phyloP scores from a whole-genome alignment of 1,140 invertebrate genomes.

The Atta colombica region DNA sequence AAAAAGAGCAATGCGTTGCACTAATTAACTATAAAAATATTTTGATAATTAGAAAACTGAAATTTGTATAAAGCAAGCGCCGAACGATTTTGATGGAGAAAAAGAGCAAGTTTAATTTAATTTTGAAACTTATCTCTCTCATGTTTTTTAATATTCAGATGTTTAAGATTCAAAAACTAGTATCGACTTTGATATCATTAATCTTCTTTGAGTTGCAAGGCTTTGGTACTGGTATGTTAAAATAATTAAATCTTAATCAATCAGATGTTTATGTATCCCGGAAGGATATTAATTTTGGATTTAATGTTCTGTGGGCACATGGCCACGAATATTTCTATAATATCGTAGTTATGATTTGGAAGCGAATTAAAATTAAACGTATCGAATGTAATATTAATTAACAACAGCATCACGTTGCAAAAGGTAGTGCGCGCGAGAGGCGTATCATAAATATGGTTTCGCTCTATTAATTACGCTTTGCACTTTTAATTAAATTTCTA shows the following conservation, averaged over 20 bases:
- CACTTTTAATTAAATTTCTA: slow-evolving; percentile 62
- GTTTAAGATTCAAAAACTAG: slow-evolving; percentile 26
- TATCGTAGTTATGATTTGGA: slow-evolving; percentile 16
- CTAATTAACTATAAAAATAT: not conserved
- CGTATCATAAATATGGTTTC: slow-evolving; percentile 57
- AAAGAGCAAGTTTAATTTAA: slow-evolving; percentile 19
- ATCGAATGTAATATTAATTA: slow-evolving; percentile 59
- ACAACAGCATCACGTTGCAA: slow-evolving; percentile 13
- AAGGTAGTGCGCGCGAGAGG: slow-evolving; percentile 4
- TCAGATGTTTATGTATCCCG: slow-evolving; percentile 1
- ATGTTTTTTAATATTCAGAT: slow-evolving; percentile 19
- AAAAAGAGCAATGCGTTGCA: not conserved
- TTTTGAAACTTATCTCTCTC: not conserved
- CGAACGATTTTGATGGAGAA: not conserved
- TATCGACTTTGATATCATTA: not conserved
- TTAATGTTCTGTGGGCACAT: not conserved
- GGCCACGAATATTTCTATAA: slow-evolving; percentile 21
- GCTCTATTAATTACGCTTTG: slow-evolving; percentile 59
- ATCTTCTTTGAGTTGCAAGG: not conserved
- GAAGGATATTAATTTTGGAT: slow-evolving; percentile 35
- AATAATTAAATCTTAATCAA: slow-evolving; percentile 46
- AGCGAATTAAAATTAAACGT: slow-evolving; percentile 50
- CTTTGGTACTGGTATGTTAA: not conserved
- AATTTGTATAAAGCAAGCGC: not conserved
- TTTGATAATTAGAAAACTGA: not conserved